These are phyloP conservation scores for Patagioenas fasciata DNA, from an alignment of 2,113 vertebrate species.

Conservation along the genomic window DNA sequence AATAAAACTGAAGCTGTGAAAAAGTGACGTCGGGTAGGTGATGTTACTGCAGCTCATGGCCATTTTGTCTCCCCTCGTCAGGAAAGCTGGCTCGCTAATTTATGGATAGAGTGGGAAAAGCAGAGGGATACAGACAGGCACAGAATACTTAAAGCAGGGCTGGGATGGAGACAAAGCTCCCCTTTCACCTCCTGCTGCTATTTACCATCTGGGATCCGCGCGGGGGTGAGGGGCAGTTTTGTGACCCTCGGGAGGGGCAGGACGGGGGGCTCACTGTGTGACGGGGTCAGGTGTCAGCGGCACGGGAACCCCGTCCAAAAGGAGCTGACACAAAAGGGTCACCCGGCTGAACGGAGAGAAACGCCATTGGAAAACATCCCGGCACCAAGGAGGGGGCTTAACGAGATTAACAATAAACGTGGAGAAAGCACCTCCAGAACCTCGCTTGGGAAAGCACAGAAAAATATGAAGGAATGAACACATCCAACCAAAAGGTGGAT, in stretches of 20 bases:
- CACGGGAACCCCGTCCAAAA: slow-evolving; percentile 74
- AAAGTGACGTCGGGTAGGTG: not conserved
- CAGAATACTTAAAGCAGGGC: slow-evolving; percentile 71
- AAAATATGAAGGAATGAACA: not conserved
- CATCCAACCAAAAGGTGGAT: not conserved
- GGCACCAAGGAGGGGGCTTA: not conserved
- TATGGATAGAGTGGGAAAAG: slow-evolving; percentile 69
- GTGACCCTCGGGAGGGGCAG: slow-evolving; percentile 72
- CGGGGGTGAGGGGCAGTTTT: slow-evolving; percentile 70
- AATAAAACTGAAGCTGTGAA: not conserved
- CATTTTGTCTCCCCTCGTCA: slow-evolving; percentile 58
- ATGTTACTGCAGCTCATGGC: slow-evolving; percentile 47
- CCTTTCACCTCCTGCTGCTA: slow-evolving; percentile 72
- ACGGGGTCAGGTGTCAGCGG: slow-evolving; percentile 80
- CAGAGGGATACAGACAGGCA: slow-evolving; percentile 71
- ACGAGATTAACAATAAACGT: not conserved
- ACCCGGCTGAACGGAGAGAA: slow-evolving; percentile 76
- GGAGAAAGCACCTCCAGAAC: not conserved
- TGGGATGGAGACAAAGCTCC: slow-evolving; percentile 70
- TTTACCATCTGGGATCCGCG: slow-evolving; percentile 78
- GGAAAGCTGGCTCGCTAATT: slow-evolving; percentile 74
- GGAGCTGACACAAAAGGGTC: slow-evolving; percentile 70
- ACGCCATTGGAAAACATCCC: slow-evolving; percentile 44
- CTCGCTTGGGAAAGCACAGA: not conserved
- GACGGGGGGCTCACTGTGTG: slow-evolving; percentile 73